Evolutionary conservation across 2,113 vertebrate species (phyloP).

Genomic region (Dunckerocampus dactyliophorus): DNA sequence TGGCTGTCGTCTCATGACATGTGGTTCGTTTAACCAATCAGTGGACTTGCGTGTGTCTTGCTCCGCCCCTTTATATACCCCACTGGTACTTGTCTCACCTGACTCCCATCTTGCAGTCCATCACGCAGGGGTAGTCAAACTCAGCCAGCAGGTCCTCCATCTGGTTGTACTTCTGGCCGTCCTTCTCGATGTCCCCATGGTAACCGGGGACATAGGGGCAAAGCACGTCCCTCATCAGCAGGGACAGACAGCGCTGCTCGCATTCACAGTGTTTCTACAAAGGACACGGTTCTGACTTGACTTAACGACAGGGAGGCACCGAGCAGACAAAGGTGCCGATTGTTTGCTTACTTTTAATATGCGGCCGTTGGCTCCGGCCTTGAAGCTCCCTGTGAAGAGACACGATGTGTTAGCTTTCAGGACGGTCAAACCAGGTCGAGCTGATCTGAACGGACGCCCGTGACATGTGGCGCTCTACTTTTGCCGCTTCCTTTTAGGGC

Average conservation of each 20-base stretch:
- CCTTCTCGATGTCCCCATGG: slow-evolving; percentile 91
- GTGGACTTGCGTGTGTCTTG: too few species aligned
- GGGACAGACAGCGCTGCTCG: slow-evolving; percentile 91
- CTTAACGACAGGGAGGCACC: too few species aligned
- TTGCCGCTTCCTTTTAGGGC: slow-evolving; percentile 3
- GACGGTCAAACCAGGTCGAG: neutral
- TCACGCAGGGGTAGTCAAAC: slow-evolving; percentile 92
- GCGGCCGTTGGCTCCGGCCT: slow-evolving; percentile 88
- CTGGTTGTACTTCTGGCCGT: slow-evolving; percentile 96
- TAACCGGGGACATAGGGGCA: slow-evolving; percentile 89
- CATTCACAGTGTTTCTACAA: slow-evolving; percentile 90
- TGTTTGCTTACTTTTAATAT: slow-evolving; percentile 81
- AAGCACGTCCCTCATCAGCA: slow-evolving; percentile 89
- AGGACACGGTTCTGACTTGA: neutral
- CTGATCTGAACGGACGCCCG: neutral
- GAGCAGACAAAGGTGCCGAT: neutral
- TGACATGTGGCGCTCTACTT: neutral
- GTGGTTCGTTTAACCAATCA: neutral
- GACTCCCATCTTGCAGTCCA: slow-evolving; percentile 98
- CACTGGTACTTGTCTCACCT: slow-evolving; percentile 65
- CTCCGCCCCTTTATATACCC: too few species aligned
- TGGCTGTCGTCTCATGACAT: neutral
- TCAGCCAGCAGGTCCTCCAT: slow-evolving; percentile 98
- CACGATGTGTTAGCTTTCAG: neutral
- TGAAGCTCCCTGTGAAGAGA: slow-evolving; percentile 86